Evolutionary conservation across 2,797 vertebrate genomes (phyloP).

Genomic region (Tauraco hartlaubi): DNA sequence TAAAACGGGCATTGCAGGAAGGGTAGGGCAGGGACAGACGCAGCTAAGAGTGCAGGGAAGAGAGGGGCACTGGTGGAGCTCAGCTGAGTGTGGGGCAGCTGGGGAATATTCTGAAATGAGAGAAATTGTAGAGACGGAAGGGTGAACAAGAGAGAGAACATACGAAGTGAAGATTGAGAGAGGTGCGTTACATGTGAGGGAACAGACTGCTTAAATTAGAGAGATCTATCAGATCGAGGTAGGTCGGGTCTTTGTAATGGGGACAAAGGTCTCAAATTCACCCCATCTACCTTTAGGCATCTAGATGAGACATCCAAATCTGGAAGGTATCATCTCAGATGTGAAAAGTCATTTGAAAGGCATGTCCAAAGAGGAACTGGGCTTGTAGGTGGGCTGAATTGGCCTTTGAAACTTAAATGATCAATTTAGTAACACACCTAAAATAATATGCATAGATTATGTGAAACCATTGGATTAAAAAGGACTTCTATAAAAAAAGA

Average conservation of each 20-base stretch:
- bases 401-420: not conserved
- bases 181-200: not conserved
- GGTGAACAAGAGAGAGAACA: not conserved
- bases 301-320: not conserved
- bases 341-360: not conserved
- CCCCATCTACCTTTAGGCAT: not conserved
- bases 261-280: not conserved
- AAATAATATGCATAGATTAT: not conserved
- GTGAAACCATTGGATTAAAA: not conserved
- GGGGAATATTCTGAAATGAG: not conserved
- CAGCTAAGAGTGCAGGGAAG: not conserved
- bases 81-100: not conserved
- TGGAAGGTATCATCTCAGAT: not conserved
- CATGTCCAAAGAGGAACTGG: not conserved
- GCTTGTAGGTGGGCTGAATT: not conserved
- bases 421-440: not conserved
- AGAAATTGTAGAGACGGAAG: not conserved
- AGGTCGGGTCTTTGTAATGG: not conserved
- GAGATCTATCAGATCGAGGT: constrained; percentile 1
- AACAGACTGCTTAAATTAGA: not conserved
- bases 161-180: not conserved
- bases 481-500: not conserved
- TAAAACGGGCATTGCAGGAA: not conserved
- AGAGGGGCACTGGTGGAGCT: not conserved
- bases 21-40: not conserved